Conservation (phyloP, 1,140 invertebrate species). For the Brachionus calyciflorus region DNA sequence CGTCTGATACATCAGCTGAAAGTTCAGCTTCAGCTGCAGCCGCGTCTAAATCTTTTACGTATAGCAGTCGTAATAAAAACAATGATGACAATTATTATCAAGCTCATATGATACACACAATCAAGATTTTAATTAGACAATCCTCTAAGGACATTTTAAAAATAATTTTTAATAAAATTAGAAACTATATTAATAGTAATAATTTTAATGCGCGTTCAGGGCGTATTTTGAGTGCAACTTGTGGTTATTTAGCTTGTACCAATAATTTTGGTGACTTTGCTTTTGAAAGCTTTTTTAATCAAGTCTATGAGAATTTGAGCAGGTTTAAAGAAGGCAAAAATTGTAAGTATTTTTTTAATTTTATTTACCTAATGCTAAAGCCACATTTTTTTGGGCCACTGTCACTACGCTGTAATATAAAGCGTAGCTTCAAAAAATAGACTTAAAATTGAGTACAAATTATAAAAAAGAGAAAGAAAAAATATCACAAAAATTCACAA, state of each 20-base stretch:
- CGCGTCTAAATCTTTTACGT: conserved; percentile 2
- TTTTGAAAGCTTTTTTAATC: conserved; percentile 8
- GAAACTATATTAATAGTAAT: conserved; percentile 31
- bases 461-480: too few species aligned
- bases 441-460: too few species aligned
- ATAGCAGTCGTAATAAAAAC: conserved; percentile 21
- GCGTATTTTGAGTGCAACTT: conserved; percentile 14
- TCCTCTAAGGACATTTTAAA: conserved; percentile 25
- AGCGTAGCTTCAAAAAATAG: too few species aligned
- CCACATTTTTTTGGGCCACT: too few species aligned
- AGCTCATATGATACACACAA: conserved; percentile 44
- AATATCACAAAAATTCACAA: too few species aligned
- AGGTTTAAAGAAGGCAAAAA: conserved; percentile 20
- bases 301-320: conserved; percentile 20
- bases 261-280: conserved; percentile 21
- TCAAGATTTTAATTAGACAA: conserved; percentile 13
- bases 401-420: too few species aligned
- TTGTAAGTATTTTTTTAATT: conserved; percentile 48
- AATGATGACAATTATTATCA: conserved; percentile 34
- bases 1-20: conserved; percentile 21
- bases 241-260: not conserved
- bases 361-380: conserved; percentile 39
- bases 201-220: conserved; percentile 34
- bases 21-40: conserved; percentile 32
- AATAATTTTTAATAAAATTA: conserved; percentile 9